A percentile compares a stretch with the other conserved stretches of the same genome.
These are phyloP conservation scores for Agrotis puta DNA, from an alignment of 2,888 invertebrate genomes.

Conservation along the genomic window DNA sequence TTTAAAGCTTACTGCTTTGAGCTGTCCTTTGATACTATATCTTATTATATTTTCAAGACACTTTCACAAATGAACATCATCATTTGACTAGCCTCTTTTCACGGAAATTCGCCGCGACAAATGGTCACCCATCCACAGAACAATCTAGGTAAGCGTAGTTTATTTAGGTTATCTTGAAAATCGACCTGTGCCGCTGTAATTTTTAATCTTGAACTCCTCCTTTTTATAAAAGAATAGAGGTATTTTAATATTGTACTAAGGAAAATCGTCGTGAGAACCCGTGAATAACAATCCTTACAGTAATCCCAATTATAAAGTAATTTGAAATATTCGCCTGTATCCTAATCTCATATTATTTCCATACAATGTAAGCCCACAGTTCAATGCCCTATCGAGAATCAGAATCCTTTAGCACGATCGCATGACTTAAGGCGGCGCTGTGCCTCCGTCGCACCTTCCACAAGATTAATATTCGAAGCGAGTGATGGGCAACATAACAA, in stretches of 20 bases:
- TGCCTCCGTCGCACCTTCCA: constrained; percentile 79
- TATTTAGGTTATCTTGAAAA: no score
- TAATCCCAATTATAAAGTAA: constrained; percentile 27
- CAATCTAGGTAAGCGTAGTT: no score
- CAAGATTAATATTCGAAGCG: constrained; percentile 89
- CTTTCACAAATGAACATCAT: no score
- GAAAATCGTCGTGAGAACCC: not conserved
- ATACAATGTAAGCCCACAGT: constrained; percentile 69
- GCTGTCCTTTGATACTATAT: not conserved
- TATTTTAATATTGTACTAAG: not conserved
- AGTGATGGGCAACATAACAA: constrained; percentile 85
- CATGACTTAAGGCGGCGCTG: constrained; percentile 72
- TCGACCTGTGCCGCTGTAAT: no score
- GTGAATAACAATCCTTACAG: not conserved
- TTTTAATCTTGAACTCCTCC: no score
- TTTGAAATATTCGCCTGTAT: constrained; percentile 49
- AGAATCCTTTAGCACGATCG: constrained; percentile 74
- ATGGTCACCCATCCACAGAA: no score
- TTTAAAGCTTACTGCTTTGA: not conserved
- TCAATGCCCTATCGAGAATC: constrained; percentile 82
- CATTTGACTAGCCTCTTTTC: no score
- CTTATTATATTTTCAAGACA: not conserved
- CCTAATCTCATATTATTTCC: constrained; percentile 61
- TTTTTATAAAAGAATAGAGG: no score
- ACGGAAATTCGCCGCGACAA: no score